These are phyloP conservation scores for Ceyx erithaca DNA, from an alignment of 2,797 vertebrate genomes.

Conservation along the genomic window DNA sequence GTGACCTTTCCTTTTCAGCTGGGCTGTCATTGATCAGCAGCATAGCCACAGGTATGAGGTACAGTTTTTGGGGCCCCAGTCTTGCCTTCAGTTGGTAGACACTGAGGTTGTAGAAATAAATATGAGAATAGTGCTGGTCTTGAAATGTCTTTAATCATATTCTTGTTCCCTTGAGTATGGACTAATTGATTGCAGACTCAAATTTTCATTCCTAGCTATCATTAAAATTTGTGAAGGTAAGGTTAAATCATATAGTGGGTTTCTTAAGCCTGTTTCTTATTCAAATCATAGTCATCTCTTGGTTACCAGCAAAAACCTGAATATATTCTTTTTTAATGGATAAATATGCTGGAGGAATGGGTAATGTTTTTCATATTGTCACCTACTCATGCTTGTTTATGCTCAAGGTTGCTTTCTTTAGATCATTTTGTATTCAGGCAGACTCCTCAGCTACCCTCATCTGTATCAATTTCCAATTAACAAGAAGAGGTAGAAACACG, in stretches of 20 bases:
- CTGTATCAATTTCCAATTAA: conserved; percentile 48
- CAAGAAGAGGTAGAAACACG: not conserved
- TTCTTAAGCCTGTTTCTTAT: conserved; percentile 23
- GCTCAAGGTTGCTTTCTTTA: conserved; percentile 30
- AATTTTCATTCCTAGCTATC: conserved; percentile 31
- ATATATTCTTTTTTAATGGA: conserved; percentile 22
- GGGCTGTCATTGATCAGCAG: not conserved
- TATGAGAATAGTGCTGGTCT: not conserved
- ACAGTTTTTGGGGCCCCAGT: not conserved
- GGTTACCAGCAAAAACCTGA: conserved; percentile 7
- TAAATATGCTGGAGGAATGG: not conserved
- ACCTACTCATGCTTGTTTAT: conserved; percentile 31
- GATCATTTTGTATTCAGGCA: conserved; percentile 26
- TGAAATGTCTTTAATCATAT: conserved; percentile 28
- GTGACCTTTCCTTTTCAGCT: not conserved
- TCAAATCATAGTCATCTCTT: conserved; percentile 32
- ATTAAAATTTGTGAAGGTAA: conserved; percentile 39
- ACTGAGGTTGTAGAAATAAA: not conserved
- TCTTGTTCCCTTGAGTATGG: not conserved
- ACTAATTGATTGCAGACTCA: conserved; percentile 48
- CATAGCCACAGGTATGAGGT: not conserved
- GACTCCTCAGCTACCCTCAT: not conserved
- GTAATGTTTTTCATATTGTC: conserved; percentile 16
- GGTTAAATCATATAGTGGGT: not conserved
- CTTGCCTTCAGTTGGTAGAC: not conserved